Evolutionary conservation across 2,888 invertebrate species (phyloP).

Genomic region (Drosophila bunnanda): DNA sequence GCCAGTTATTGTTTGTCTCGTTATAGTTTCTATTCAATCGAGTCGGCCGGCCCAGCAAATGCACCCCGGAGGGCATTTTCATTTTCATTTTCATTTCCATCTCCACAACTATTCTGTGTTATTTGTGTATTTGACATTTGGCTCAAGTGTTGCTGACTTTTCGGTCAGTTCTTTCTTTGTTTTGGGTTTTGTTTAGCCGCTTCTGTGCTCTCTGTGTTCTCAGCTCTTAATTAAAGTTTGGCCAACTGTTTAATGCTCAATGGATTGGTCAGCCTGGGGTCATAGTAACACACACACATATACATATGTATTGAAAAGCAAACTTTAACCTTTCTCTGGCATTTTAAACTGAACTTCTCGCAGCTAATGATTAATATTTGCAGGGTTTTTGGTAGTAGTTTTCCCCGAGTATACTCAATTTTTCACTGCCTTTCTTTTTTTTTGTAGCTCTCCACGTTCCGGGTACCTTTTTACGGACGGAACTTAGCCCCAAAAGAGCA

Average conservation of each 20-base stretch:
- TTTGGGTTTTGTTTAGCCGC: constrained; percentile 30
- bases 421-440: constrained; percentile 5
- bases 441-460: neutral
- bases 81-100: constrained; percentile 54
- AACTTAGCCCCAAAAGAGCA: constrained; percentile 42
- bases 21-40: constrained; percentile 74
- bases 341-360: neutral
- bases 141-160: constrained; percentile 81
- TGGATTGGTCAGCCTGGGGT: constrained; percentile 22
- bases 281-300: neutral
- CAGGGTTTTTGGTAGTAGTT: neutral
- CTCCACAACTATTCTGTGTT: constrained; percentile 11
- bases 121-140: constrained; percentile 81
- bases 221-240: constrained; percentile 73
- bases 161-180: constrained; percentile 59
- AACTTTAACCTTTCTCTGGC: neutral
- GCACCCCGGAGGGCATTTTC: constrained; percentile 78
- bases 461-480: constrained; percentile 24
- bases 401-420: neutral
- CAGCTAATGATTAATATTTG: constrained; percentile 3
- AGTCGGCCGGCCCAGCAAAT: constrained; percentile 58
- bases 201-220: constrained; percentile 20
- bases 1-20: constrained; percentile 51
- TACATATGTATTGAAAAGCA: neutral
- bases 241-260: constrained; percentile 58